Base-by-base conservation (phyloP, 2,113 vertebrate genomes). In the Mustela nigripes region DNA sequence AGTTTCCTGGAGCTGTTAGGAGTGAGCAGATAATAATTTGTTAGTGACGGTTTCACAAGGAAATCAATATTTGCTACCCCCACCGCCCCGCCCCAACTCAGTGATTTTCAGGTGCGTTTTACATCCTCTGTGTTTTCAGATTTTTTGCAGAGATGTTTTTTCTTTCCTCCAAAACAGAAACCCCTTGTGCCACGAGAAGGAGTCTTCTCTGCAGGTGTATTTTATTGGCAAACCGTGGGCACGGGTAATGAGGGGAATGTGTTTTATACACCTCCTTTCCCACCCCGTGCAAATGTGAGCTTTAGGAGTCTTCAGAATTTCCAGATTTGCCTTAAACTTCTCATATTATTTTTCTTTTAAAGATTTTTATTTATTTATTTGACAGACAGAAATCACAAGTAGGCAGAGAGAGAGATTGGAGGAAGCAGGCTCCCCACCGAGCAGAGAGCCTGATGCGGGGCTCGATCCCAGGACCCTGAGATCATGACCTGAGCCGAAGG, bases 11-110 rank as follows among this genome's bases (percentile, higher is more conserved):
- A 96, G 90, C 97, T 95, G 92, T 84, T 96, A 24, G 62, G 80
- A 97, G 84, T 83, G 90, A 98, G 82, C 76, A 92, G 83, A 92
- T 95, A 96, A 90, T 97, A 93, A 94, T 82, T 94, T 97, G 87
- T 69, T 87, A 53, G 96, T 87, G 97, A 96, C 96, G 88, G 87
- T 81, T 96, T 86, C 87, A 86, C 87, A 19, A 65, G 94, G 95
- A 96, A 98, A 96, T 97, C 95, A 88, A 94, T 95, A 91, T 69
- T 76, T 88, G 89, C 42, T 60, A 62, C 60, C 60, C 22, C 21
- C 8, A 22, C 36, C 88, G 39, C 24, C 60, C 22, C 1, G 0
- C 89, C 39, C 89, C 39, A 39, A 60, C 8, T 62, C 79, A 95
- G 56, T 36, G 87, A 97, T 83, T 94, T 93, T 97, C 89, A 79